Evolutionary conservation across 2,888 invertebrate genomes (phyloP).

Genomic region (Drosophila kambysellisi): DNA sequence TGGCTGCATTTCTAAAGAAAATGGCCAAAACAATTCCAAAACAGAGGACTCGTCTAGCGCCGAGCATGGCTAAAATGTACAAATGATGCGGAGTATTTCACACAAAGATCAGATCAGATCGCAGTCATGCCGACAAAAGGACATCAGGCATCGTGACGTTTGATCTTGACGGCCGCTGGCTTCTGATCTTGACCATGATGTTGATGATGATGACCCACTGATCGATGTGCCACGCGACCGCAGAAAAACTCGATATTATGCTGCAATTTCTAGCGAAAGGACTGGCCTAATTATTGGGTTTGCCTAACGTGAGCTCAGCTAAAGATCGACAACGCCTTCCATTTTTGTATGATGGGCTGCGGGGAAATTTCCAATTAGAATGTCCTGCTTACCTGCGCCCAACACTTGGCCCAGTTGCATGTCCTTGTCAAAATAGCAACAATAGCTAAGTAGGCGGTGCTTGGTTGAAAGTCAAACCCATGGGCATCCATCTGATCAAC

Average conservation of each 20-base stretch:
- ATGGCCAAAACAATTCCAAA: constrained; percentile 66
- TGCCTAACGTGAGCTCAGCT: constrained; percentile 54
- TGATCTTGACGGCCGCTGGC: constrained; percentile 60
- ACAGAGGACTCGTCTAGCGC: constrained; percentile 68
- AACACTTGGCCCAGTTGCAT: constrained; percentile 38
- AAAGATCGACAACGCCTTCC: constrained; percentile 80
- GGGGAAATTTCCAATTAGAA: constrained; percentile 68
- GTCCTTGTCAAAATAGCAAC: constrained; percentile 83
- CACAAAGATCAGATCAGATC: constrained; percentile 71
- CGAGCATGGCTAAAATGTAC: constrained; percentile 84
- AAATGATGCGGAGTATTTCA: constrained; percentile 82
- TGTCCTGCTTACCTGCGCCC: constrained; percentile 53
- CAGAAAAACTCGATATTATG: constrained; percentile 60
- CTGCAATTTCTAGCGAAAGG: constrained; percentile 71
- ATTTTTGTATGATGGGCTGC: neutral
- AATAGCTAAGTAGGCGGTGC: constrained; percentile 69
- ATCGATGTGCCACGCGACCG: constrained; percentile 84
- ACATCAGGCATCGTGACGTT: constrained; percentile 59
- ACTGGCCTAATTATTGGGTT: constrained; percentile 62
- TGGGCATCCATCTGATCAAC: constrained; percentile 43
- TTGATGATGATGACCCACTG: constrained; percentile 54
- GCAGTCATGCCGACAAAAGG: constrained; percentile 63
- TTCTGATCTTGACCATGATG: constrained; percentile 35
- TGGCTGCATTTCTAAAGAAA: constrained; percentile 71
- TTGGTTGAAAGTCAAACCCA: constrained; percentile 62